Evolutionary conservation across 2,888 invertebrate genomes (phyloP), one percentile per base, ranked within the genome.

Genomic region (Sesamia inferens): DNA sequence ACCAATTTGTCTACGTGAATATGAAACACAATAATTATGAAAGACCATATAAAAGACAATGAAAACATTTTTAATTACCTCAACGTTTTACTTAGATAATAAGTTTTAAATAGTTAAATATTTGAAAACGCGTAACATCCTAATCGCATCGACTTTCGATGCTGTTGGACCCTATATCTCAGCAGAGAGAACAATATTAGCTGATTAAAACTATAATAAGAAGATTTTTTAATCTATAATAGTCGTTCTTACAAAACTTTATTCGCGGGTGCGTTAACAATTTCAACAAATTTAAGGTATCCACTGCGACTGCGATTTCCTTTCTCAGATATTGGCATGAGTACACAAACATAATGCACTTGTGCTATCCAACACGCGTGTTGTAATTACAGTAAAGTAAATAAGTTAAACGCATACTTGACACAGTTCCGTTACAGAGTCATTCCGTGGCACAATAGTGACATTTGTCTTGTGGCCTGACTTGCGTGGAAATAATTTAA

Each of bases 361-460:
- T 68, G 63, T 73, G 44, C 19, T 58, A 76, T 57, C 66, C 58
- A 55, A n/a, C n/a, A n/a, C n/a, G n/a, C n/a, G n/a, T n/a, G n/a
- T n/a, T n/a, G n/a, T n/a, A n/a, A 85, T 79, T 69, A 75, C 79
- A 85, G 79, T 71, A 87, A 86, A 82, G 79, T 70, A 87, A 86
- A 82, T 78, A 78, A 80, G 74, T 74, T 77, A 75, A 75, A 71
- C 47, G 71, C 73, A 85, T 77, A 87, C 85, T 86, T 86, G 87
- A 86, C 87, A 87, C 71, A 84, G 78, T 77, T 86, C 57, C 64
- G 22, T 66, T 70, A 76, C 81, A 55, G 72, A 76, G 77, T 48
- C 73, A 63, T 55, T 54, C 31, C 39, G 39, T 54, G 42, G 19
- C 10, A 78, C 81, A 75, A 70, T 77, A 42, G n/a, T 42, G 5